phyloP scores from a whole-genome alignment of 2,888 invertebrate species.

The Ophion ellenae region DNA sequence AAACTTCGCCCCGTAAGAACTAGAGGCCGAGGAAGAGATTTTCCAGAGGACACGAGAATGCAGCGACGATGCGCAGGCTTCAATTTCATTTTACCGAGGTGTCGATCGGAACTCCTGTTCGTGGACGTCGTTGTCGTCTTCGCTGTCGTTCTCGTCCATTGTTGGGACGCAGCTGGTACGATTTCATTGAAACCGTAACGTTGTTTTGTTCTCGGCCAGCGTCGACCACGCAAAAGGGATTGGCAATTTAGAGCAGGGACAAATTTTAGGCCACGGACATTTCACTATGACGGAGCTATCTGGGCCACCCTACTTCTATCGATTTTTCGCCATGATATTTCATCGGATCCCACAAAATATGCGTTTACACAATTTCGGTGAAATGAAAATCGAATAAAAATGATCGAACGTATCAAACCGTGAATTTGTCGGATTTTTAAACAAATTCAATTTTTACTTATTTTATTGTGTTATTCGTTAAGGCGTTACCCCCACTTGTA shows the following conservation, averaged over 20 bases:
- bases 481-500: no score
- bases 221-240: slow-evolving; percentile 71
- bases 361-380: background rate
- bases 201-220: slow-evolving; percentile 68
- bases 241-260: slow-evolving; percentile 70
- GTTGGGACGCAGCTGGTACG: slow-evolving; percentile 75
- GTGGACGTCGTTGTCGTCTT: slow-evolving; percentile 44
- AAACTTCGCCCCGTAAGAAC: background rate
- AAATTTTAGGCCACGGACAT: slow-evolving; percentile 54
- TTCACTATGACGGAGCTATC: background rate
- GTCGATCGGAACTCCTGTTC: slow-evolving; percentile 45
- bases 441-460: background rate
- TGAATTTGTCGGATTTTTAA: no score
- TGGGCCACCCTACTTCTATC: background rate
- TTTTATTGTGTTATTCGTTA: background rate
- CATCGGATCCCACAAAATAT: background rate
- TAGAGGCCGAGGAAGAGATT: slow-evolving; percentile 8
- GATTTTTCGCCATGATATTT: background rate
- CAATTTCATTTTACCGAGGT: slow-evolving; percentile 47
- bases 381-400: background rate
- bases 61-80: slow-evolving; percentile 31
- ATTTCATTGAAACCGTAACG: slow-evolving; percentile 76
- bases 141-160: slow-evolving; percentile 26
- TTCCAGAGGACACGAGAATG: slow-evolving; percentile 8
- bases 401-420: background rate